Percentiles rank a stretch among this genome's conserved stretches.
Conservation (phyloP, 2,797 vertebrate species). For the Tympanoctomys barrerae region DNA sequence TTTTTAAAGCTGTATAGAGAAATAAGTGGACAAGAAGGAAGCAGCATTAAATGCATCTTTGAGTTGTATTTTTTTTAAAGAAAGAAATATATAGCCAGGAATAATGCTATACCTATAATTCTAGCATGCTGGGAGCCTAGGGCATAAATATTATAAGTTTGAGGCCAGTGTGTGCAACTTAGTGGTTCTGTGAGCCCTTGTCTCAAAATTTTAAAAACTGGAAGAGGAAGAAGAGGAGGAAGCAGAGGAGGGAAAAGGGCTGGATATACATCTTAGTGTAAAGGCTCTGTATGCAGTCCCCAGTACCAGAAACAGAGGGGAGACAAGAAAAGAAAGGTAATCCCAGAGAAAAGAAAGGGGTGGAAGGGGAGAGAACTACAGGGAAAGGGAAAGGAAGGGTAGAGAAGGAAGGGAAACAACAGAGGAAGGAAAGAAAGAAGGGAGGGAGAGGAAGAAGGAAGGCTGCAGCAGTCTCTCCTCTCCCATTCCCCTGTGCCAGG, state of each 20-base stretch:
- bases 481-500: neutral
- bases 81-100: neutral
- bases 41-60: neutral
- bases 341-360: neutral
- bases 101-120: neutral
- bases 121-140: neutral
- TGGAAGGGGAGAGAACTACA: too few species aligned
- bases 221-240: neutral
- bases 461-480: neutral
- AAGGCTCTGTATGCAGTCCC: neutral
- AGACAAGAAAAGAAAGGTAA: neutral
- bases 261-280: neutral
- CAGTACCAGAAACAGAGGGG: neutral
- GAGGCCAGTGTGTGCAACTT: neutral
- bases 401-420: neutral
- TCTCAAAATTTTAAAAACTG: neutral
- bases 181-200: neutral
- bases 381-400: too few species aligned
- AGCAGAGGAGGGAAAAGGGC: neutral
- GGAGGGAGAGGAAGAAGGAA: neutral
- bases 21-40: neutral
- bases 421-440: neutral
- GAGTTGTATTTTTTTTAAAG: constrained; percentile 9
- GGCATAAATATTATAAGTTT: neutral
- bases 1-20: neutral